These are phyloP conservation scores for Machaerirhynchus nigripectus DNA, from an alignment of 2,113 vertebrate genomes.

Conservation along the genomic window DNA sequence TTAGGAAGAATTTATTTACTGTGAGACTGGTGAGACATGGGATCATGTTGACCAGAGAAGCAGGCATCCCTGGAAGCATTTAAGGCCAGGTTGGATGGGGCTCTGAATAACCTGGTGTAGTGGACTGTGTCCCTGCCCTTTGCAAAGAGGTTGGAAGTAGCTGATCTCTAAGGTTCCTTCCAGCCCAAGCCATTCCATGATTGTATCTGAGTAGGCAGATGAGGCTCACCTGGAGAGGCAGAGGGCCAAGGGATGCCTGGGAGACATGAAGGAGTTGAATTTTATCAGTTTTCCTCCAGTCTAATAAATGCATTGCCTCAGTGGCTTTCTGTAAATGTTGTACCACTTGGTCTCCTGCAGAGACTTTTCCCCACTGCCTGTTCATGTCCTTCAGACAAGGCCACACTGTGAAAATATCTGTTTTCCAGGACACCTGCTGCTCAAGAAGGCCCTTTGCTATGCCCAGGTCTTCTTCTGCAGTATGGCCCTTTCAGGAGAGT, in stretches of 20 bases:
- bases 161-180: neutral
- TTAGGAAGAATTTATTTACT: neutral
- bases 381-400: neutral
- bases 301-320: neutral
- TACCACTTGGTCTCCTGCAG: neutral
- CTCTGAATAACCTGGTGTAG: neutral
- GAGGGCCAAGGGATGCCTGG: neutral
- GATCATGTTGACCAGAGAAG: neutral
- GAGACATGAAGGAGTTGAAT: neutral
- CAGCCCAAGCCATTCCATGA: neutral
- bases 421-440: neutral
- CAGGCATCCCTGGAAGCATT: neutral
- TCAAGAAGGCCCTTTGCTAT: neutral
- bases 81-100: neutral
- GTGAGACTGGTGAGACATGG: neutral
- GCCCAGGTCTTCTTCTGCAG: neutral
- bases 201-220: neutral
- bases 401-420: neutral
- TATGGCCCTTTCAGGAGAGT: neutral
- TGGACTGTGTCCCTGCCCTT: neutral
- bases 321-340: neutral
- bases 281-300: neutral
- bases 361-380: neutral
- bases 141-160: neutral
- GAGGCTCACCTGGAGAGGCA: neutral